Evolutionary conservation across 2,797 vertebrate species (phyloP), one percentile per base, ranked within the genome.

Genomic region (Linurgus olivaceus): DNA sequence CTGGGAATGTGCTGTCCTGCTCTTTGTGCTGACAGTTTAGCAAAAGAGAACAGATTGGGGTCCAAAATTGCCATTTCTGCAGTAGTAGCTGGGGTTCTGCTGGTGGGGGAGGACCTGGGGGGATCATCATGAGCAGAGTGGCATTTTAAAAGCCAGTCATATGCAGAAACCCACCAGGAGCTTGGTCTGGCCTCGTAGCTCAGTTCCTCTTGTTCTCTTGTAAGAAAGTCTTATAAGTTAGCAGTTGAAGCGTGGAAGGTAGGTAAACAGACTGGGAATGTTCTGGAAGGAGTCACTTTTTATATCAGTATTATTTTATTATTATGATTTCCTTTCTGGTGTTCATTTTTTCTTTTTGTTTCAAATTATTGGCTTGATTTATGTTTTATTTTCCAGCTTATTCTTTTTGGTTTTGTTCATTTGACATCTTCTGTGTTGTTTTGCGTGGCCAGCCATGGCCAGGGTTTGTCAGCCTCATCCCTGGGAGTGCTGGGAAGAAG

Each of bases 181-280:
- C 86, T 94, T 50, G 95, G 97, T 97, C 97, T 97, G 94, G 95
- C 96, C 97, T 96, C 3, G 45, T 95, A 96, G 96, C 90, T 94
- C 94, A 93, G 93, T 94, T 42, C 68, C 92, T 79, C 81, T 86
- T n/a, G 52, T 63, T 78, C 97, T 96, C 93, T 97, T 93, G 84
- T 97, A 97, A 98, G 98, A 98, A 98, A 98, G 98, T 97, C 98
- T 97, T 91, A 13, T 97, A 98, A 97, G 96, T 97, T 98, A 98
- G 97, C 97, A 91, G 95, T 97, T 97, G 98, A 97, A 96, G 95
- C 94, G 1, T 92, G 92, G 96, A 98, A 98, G 98, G 98, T 98
- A 98, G 98, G 98, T 98, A 97, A 98, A 96, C 90, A 95, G 96
- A 92, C 97, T 95, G 96, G 96, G 95, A 97, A 88, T 91, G 88